Evolutionary conservation across 1,140 invertebrate species (phyloP), one percentile per base, ranked within the genome.

Genomic region (Macrocentrus cingulum): DNA sequence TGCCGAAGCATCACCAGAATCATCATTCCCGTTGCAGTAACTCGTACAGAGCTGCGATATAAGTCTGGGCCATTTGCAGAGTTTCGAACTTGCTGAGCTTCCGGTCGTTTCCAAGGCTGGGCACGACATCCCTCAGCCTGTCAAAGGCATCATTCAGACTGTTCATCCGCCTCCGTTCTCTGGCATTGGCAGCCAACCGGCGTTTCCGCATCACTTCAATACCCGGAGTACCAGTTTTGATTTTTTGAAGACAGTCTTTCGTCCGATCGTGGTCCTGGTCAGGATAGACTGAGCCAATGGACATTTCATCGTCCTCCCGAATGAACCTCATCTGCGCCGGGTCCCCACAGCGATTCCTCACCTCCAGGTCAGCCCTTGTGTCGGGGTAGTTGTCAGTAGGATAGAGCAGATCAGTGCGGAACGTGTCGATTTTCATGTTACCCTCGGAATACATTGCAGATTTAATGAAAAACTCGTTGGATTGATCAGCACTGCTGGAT

Each of bases 61-160:
- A 91, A 37, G 84, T 88, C 67, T 91, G 89, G 0, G 90, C 90
- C 88, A 91, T 90, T 79, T 91, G 89, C 6, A 92, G 76, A 0
- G 90, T 91, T 72, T 92, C 90, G 68, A 87, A 91, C 71, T 93
- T 93, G 62, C 88, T 91, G 13, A 92, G 73, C 68, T 91, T 88
- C 57, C 87, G 82, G 63, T 91, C 87, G 29, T 86, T 83, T 9
- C 87, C 86, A 13, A 88, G 76, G 32, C 83, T 83, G 0, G 89
- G 90, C 36, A 91, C 85, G 4, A 91, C 88, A 59, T 87, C 84
- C 16, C 90, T 75, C 9, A 91, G 74, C 57, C 81, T 76, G 68
- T 91, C 90, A 71, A 92, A 93, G 0, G 91, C 91, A 42, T 89
- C 87, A 69, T 92, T 92, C 29, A 93, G 71, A 11, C 88, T 88